Conservation (phyloP, 1,140 invertebrate species). For the Neodiprion virginianus region DNA sequence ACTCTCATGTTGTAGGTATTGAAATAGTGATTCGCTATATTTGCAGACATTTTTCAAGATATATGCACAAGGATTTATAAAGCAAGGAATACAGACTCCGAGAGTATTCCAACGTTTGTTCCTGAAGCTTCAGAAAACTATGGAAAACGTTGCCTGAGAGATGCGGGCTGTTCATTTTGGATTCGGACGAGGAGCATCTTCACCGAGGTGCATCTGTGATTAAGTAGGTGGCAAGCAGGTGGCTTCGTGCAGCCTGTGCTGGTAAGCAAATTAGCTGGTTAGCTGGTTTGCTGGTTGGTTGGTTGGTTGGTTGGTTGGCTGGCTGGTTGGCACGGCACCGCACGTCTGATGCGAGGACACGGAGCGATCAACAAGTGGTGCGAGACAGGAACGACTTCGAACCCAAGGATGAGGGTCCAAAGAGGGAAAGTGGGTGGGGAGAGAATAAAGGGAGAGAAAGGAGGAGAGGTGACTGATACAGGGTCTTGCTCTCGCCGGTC, state of each 20-base stretch:
- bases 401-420: background rate
- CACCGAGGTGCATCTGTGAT: slow-evolving; percentile 8
- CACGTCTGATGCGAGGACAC: background rate
- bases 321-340: background rate
- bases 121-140: too few relatives aligned
- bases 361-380: slow-evolving; percentile 15
- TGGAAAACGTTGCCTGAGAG: too few relatives aligned
- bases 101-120: too few relatives aligned
- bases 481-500: background rate
- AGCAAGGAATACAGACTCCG: too few relatives aligned
- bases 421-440: background rate
- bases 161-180: too few relatives aligned
- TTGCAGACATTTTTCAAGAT: too few relatives aligned
- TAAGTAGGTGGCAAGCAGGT: slow-evolving; percentile 11
- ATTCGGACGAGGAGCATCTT: background rate
- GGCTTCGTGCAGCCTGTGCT: background rate
- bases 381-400: slow-evolving; percentile 1
- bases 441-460: background rate
- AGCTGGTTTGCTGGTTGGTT: background rate
- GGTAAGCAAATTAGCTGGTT: slow-evolving; percentile 8
- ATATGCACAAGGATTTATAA: too few relatives aligned
- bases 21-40: too few relatives aligned
- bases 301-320: background rate
- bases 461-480: background rate
- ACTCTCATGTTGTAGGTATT: too few relatives aligned